Evolutionary conservation across 2,797 vertebrate species (phyloP).

Genomic region (Oceanodroma leucorhoa): DNA sequence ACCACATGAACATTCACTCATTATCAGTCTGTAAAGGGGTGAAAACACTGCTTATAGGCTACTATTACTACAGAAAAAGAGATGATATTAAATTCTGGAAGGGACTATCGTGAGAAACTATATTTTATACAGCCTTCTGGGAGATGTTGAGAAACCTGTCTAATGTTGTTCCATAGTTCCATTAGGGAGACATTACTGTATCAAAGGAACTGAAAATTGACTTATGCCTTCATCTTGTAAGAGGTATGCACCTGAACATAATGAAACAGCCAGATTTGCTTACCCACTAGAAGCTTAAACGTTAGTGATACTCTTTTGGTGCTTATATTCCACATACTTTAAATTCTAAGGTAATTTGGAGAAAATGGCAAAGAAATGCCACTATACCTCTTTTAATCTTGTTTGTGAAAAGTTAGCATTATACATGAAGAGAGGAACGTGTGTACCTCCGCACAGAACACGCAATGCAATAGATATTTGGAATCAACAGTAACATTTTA

Average conservation of each 20-base stretch:
- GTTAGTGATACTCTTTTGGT: neutral
- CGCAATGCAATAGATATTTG: neutral
- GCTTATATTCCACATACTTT: neutral
- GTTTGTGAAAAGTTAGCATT: neutral
- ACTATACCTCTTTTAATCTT: neutral
- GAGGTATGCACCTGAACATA: neutral
- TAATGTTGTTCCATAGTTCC: neutral
- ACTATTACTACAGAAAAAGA: neutral
- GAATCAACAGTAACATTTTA: neutral
- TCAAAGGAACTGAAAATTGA: neutral
- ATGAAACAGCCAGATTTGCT: neutral
- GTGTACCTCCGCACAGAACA: neutral
- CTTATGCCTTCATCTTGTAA: neutral
- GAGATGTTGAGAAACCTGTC: neutral
- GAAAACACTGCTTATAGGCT: neutral
- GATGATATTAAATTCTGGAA: neutral
- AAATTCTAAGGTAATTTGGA: neutral
- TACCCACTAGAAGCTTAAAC: neutral
- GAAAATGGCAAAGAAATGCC: neutral
- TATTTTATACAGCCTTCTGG: neutral
- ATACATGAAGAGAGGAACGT: neutral
- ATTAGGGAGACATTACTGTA: neutral
- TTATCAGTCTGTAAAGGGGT: conserved; percentile 44
- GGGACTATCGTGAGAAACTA: neutral
- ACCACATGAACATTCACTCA: conserved; percentile 57